phyloP scores from a whole-genome alignment of 2,113 vertebrate species.

The Myotis brandtii region DNA sequence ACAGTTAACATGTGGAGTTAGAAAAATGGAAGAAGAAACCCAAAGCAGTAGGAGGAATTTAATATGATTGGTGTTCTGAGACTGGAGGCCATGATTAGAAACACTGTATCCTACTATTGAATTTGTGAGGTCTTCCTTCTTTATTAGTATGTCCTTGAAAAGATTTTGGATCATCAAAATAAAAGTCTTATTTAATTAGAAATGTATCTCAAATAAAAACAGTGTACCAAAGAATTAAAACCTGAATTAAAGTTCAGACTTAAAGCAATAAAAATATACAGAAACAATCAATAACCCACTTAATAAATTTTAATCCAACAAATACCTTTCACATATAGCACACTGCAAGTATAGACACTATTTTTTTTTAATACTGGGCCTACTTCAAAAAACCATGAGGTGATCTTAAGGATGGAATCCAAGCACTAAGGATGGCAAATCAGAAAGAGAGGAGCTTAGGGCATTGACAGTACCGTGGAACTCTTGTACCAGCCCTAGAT shows the following conservation, averaged over 20 bases:
- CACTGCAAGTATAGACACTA: background rate
- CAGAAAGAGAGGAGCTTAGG: background rate
- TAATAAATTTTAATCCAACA: conserved; percentile 46
- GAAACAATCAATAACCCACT: background rate
- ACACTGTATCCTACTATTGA: background rate
- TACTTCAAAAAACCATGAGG: conserved; percentile 1
- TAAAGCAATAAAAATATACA: conserved; percentile 48
- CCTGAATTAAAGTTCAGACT: background rate
- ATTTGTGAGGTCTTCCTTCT: conserved; percentile 18
- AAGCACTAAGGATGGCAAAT: background rate
- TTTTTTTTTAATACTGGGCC: background rate
- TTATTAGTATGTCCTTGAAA: conserved; percentile 40
- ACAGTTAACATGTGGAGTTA: background rate
- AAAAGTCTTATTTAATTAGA: conserved; percentile 27
- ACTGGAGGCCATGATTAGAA: background rate
- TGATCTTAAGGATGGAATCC: conserved; percentile 9
- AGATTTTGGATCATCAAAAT: conserved; percentile 23
- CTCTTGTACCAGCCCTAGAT: background rate
- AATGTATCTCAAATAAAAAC: conserved; percentile 45
- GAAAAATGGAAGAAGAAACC: background rate
- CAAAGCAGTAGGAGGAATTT: background rate
- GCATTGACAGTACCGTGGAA: background rate
- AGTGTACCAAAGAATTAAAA: conserved; percentile 11
- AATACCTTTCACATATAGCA: conserved; percentile 37
- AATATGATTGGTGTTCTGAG: conserved; percentile 11